Conservation (phyloP, 2,797 vertebrate genomes). For the Leucoraja ocellata region DNA sequence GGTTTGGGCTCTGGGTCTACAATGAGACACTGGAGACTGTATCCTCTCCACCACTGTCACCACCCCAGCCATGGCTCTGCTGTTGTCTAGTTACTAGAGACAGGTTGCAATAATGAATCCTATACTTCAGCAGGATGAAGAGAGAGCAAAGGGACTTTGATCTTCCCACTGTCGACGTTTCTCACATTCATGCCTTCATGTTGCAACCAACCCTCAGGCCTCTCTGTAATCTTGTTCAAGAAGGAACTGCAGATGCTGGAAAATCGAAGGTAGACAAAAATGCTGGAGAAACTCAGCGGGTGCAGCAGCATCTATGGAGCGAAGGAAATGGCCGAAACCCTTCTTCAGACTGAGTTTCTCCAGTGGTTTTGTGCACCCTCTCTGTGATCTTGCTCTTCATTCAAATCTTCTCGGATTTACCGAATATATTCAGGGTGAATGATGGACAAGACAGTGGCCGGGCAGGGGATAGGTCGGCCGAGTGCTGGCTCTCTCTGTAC, state of each 20-base stretch:
- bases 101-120: neutral
- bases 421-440: neutral
- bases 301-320: no score
- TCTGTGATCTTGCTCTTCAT: neutral
- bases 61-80: neutral
- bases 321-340: no score
- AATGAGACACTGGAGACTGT: neutral
- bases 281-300: no score
- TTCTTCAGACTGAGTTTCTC: no score
- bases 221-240: neutral
- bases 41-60: neutral
- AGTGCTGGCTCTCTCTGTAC: no score
- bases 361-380: no score
- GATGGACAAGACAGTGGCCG: neutral
- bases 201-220: neutral
- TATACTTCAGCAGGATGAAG: no score
- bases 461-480: neutral
- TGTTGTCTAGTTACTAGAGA: neutral
- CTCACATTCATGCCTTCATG: neutral
- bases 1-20: neutral
- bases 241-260: no score
- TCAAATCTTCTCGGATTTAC: no score
- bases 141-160: neutral
- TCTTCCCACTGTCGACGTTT: neutral
- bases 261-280: no score